Evolutionary conservation across 2,888 invertebrate species (phyloP).

Genomic region (Acrocyrtus sp.): DNA sequence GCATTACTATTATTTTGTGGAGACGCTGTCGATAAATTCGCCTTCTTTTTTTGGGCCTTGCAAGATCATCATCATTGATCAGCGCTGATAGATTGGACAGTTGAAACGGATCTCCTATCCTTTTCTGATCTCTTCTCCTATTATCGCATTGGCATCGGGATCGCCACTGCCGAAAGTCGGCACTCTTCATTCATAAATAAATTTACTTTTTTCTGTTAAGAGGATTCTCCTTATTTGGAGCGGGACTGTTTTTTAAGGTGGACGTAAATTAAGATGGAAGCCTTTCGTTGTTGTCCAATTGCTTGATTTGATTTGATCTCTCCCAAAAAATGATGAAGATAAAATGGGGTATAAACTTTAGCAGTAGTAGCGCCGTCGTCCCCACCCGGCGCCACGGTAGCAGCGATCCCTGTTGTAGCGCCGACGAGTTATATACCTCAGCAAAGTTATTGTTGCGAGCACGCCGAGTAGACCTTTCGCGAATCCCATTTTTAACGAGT

Average conservation of each 20-base stretch:
- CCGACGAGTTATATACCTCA: conserved; percentile 22
- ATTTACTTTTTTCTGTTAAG: neutral
- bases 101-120: conserved; percentile 17
- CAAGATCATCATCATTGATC: neutral
- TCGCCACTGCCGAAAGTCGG: neutral
- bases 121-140: too few species aligned
- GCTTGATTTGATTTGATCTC: conserved; percentile 12
- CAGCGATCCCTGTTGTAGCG: conserved; percentile 9
- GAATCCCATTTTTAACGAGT: conserved; percentile 30
- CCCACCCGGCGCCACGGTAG: conserved; percentile 14
- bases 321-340: neutral
- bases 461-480: conserved; percentile 25
- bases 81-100: conserved; percentile 23
- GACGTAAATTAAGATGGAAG: too few species aligned
- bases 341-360: conserved; percentile 1
- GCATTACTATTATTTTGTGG: conserved; percentile 11
- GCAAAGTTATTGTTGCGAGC: conserved; percentile 23
- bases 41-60: too few species aligned
- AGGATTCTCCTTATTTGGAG: conserved; percentile 7
- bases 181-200: conserved; percentile 6
- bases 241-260: too few species aligned
- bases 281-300: too few species aligned
- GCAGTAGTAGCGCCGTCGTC: conserved; percentile 38
- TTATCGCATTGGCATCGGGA: neutral
- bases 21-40: neutral